Evolutionary conservation across 2,888 invertebrate genomes (phyloP).

Genomic region (Cistogaster globosa): DNA sequence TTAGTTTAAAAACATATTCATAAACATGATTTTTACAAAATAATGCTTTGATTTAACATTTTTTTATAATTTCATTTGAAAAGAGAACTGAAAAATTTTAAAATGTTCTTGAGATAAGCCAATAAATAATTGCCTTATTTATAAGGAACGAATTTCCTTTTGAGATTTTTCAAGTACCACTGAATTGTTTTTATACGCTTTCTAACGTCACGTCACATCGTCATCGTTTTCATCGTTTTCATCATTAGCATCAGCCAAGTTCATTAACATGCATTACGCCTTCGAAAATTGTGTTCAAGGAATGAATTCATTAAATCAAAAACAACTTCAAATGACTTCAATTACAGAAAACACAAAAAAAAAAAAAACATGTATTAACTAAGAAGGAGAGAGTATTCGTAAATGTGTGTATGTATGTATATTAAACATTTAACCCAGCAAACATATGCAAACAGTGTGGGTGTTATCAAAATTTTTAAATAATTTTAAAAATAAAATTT

Average conservation of each 20-base stretch:
- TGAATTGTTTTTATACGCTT: slow-evolving; percentile 7
- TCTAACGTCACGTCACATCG: slow-evolving; percentile 35
- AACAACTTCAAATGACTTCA: slow-evolving; percentile 65
- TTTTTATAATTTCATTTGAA: too few relatives aligned
- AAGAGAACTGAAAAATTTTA: too few relatives aligned
- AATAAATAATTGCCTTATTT: slow-evolving; percentile 28
- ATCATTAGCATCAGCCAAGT: slow-evolving; percentile 56
- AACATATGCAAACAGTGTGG: background rate
- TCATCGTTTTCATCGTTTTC: slow-evolving; percentile 12
- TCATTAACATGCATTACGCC: slow-evolving; percentile 65
- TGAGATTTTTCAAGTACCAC: slow-evolving; percentile 44
- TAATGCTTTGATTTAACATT: too few relatives aligned
- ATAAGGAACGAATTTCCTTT: slow-evolving; percentile 14
- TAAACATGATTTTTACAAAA: too few relatives aligned
- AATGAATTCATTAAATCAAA: slow-evolving; percentile 38
- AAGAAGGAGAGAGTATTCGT: background rate
- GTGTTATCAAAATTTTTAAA: too few relatives aligned
- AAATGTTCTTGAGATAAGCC: too few relatives aligned
- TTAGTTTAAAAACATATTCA: too few relatives aligned
- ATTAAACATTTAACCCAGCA: slow-evolving; percentile 16
- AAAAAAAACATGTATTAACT: background rate
- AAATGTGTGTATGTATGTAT: background rate
- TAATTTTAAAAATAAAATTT: too few relatives aligned
- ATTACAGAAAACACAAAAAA: background rate
- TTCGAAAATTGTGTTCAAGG: slow-evolving; percentile 39